Conservation (phyloP, 2,113 vertebrate species). For the Prolemur simus region DNA sequence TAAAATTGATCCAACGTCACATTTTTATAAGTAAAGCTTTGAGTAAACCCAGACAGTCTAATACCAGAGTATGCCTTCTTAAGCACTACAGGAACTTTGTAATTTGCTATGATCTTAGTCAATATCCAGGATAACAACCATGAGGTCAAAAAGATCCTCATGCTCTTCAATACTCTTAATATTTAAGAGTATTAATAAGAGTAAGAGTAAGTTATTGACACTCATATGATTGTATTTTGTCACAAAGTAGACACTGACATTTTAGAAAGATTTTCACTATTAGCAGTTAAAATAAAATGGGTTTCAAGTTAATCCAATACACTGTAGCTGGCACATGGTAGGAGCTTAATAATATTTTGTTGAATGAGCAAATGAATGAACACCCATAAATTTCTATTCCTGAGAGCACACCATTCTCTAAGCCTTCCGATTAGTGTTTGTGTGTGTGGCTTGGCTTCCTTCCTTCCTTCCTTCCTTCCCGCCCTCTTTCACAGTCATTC, state of each 20-base stretch:
- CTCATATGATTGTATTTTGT: background rate
- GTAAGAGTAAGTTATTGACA: background rate
- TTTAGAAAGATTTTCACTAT: conserved; percentile 36
- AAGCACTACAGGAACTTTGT: background rate
- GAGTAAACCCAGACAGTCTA: background rate
- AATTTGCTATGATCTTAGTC: background rate
- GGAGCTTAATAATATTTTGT: background rate
- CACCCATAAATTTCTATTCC: background rate
- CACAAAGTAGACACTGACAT: background rate
- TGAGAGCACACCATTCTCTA: background rate
- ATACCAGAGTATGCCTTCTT: background rate
- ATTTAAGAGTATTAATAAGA: no score
- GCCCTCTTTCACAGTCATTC: background rate
- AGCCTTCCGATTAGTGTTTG: background rate
- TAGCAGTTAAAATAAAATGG: conserved; percentile 18
- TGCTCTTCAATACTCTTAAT: background rate
- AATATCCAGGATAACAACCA: background rate
- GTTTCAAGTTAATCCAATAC: background rate
- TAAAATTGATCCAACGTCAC: background rate
- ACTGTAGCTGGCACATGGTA: background rate
- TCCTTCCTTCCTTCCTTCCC: background rate
- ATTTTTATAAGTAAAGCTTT: background rate
- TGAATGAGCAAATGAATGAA: background rate
- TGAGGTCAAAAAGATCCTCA: background rate
- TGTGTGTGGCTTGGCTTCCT: background rate